phyloP scores from a whole-genome alignment of 1,140 invertebrate species.

The Rhagoletis pomonella region DNA sequence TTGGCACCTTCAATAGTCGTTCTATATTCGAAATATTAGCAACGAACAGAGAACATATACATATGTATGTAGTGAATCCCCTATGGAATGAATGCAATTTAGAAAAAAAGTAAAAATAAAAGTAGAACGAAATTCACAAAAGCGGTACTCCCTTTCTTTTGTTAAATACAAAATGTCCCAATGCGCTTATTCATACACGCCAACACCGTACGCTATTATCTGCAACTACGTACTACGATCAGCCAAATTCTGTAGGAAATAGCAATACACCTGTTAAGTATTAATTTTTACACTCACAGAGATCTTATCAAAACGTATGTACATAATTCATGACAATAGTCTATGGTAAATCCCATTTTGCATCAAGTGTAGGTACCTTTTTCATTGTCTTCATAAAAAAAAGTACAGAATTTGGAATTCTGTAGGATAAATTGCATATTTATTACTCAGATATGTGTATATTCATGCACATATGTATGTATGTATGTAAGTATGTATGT shows the following conservation, averaged over 20 bases:
- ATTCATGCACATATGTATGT: background rate
- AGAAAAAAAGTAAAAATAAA: background rate
- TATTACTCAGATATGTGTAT: background rate
- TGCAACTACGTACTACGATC: too few relatives aligned
- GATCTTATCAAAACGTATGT: background rate
- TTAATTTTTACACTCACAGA: background rate
- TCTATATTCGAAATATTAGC: background rate
- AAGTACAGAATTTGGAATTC: background rate
- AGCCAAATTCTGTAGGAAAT: too few relatives aligned
- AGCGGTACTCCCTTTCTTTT: background rate
- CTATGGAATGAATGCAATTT: background rate
- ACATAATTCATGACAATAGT: background rate
- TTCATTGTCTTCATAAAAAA: constrained; percentile 18
- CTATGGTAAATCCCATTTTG: background rate
- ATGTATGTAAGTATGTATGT: background rate
- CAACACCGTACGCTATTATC: too few relatives aligned
- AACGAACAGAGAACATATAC: background rate
- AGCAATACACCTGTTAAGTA: background rate
- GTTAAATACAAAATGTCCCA: background rate
- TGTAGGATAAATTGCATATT: background rate
- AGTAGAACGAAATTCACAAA: background rate
- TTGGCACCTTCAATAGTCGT: background rate
- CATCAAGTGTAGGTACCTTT: background rate
- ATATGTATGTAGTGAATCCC: background rate
- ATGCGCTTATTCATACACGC: too few relatives aligned